These are phyloP conservation scores for Euwallacea fornicatus DNA, from an alignment of 1,140 invertebrate species.

Conservation along the genomic window DNA sequence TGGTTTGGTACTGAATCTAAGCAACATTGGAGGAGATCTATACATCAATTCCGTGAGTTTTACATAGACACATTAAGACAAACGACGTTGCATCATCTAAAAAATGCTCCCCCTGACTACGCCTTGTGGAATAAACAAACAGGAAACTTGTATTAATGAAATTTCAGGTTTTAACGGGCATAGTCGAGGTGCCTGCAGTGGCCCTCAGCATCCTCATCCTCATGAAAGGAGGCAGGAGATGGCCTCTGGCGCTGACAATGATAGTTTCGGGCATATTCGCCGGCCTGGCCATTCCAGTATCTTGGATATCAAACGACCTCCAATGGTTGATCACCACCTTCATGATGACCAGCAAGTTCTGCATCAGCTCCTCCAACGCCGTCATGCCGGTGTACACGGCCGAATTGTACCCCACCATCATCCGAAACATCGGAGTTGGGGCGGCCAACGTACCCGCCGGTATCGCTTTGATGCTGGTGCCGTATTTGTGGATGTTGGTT, in stretches of 20 bases:
- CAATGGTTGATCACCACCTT: constrained; percentile 55
- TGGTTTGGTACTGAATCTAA: constrained; percentile 69
- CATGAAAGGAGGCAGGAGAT: constrained; percentile 67
- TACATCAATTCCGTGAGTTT: constrained; percentile 67
- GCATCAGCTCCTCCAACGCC: constrained; percentile 69
- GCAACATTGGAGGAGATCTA: constrained; percentile 69
- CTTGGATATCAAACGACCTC: constrained; percentile 40
- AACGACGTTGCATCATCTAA: no score
- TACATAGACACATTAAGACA: not conserved
- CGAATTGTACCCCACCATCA: constrained; percentile 72
- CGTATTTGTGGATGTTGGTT: constrained; percentile 72
- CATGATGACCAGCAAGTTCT: constrained; percentile 63
- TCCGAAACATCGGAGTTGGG: constrained; percentile 72
- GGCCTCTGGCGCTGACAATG: constrained; percentile 66
- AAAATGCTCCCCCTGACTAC: no score
- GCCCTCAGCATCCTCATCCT: constrained; percentile 70
- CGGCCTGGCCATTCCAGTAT: constrained; percentile 57
- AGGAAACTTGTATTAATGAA: constrained; percentile 4
- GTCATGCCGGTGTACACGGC: constrained; percentile 74
- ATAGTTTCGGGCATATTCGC: constrained; percentile 66
- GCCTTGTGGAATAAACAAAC: not conserved
- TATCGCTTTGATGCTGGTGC: constrained; percentile 69
- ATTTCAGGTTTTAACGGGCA: constrained; percentile 55
- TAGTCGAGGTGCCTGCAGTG: constrained; percentile 72
- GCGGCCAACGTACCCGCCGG: constrained; percentile 71